phyloP scores from a whole-genome alignment of 64 coral and sea anemone species.

The Actinia equina region DNA sequence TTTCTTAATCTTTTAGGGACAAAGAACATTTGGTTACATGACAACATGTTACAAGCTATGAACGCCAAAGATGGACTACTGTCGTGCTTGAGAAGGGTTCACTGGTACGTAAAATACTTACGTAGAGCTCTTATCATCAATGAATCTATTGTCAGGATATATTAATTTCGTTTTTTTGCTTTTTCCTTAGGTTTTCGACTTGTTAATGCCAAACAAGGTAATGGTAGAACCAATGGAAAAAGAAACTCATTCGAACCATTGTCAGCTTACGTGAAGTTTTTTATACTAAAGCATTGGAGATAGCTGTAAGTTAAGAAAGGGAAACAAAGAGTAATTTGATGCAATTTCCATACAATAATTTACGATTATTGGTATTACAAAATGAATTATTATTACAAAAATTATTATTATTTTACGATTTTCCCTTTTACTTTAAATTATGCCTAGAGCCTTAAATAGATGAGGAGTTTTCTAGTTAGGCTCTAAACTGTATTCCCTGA shows the following conservation, averaged over 20 bases:
- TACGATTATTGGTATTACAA: too few relatives aligned
- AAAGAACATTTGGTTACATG: constrained; percentile 98
- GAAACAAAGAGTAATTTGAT: background rate
- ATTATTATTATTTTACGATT: too few relatives aligned
- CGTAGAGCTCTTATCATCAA: background rate
- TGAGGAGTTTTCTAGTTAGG: too few relatives aligned
- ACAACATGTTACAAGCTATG: constrained; percentile 89
- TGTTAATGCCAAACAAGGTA: constrained; percentile 83
- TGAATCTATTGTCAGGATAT: background rate
- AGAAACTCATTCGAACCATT: constrained; percentile 86
- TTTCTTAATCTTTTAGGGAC: constrained; percentile 47
- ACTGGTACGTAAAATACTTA: constrained; percentile 45
- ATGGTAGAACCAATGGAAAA: constrained; percentile 97
- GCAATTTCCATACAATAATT: too few relatives aligned
- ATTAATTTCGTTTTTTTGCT: background rate
- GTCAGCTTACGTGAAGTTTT: constrained; percentile 94
- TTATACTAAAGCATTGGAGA: constrained; percentile 90
- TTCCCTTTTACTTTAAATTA: too few relatives aligned
- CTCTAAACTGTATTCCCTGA: too few relatives aligned
- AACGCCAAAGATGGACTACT: constrained; percentile 87
- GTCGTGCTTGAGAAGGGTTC: constrained; percentile 79
- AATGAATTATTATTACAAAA: too few relatives aligned
- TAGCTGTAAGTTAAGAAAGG: constrained; percentile 77
- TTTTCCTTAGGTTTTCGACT: constrained; percentile 80
- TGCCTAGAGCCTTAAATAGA: too few relatives aligned